phyloP scores from a whole-genome alignment of 2,888 invertebrate genomes.

The Euproctis similis region DNA sequence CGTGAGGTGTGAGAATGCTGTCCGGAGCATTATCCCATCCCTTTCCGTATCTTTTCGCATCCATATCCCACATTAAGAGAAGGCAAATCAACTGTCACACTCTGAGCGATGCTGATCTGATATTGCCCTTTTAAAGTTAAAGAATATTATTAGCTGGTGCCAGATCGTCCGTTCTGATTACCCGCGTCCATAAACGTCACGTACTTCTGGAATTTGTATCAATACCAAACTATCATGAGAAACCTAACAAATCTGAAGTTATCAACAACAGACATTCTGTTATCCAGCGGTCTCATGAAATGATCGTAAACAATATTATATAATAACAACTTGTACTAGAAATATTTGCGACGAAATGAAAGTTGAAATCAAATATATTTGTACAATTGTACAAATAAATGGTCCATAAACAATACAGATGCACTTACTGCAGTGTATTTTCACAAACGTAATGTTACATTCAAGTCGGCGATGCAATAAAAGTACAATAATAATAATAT shows the following conservation, averaged over 20 bases:
- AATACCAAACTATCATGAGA: slow-evolving; percentile 3
- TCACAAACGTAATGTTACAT: slow-evolving; percentile 14
- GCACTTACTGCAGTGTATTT: slow-evolving; percentile 12
- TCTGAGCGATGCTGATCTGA: too few relatives aligned
- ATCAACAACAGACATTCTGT: slow-evolving; percentile 3
- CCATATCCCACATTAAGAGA: too few relatives aligned
- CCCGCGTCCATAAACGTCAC: too few relatives aligned
- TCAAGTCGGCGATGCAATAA: slow-evolving; percentile 10
- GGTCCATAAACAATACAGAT: slow-evolving; percentile 10
- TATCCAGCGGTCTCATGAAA: slow-evolving; percentile 10
- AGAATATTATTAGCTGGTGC: too few relatives aligned
- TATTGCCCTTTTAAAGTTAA: too few relatives aligned
- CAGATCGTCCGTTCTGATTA: too few relatives aligned
- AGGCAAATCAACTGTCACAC: too few relatives aligned
- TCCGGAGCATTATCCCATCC: too few relatives aligned
- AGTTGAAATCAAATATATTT: slow-evolving; percentile 18
- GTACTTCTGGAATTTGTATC: too few relatives aligned
- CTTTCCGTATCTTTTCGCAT: too few relatives aligned
- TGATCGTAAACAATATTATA: slow-evolving; percentile 10
- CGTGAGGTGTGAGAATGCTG: too few relatives aligned
- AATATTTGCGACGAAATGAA: slow-evolving; percentile 14
- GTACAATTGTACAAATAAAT: slow-evolving; percentile 9
- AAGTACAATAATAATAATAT: slow-evolving; percentile 7
- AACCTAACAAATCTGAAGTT: slow-evolving; percentile 6
- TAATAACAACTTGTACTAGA: slow-evolving; percentile 16